Base-by-base conservation (phyloP, 2,888 invertebrate species). In the Allophyes oxyacanthae region DNA sequence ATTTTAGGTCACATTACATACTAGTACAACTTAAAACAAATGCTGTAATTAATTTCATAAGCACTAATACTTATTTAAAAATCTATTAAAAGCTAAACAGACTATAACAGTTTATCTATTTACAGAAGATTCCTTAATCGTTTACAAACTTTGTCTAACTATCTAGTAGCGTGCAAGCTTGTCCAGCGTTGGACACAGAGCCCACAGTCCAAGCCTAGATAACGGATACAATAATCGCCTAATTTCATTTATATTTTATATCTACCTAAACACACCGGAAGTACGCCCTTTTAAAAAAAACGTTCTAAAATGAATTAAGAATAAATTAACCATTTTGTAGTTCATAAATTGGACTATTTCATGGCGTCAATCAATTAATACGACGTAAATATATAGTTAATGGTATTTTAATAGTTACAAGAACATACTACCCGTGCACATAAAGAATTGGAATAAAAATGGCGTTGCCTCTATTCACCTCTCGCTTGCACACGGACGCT, bases 171-270 rank as follows among this genome's bases (percentile, higher is more conserved):
- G 57, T 49, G 48, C 51, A 70, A 74, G 70, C 66, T 60, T 30
- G 49, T 54, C 66, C 57, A 58, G 43, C 48, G n/a, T 10, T 44
- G 41, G 60, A 38, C 49, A 50, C 33, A 34, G 26, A 40, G 41
- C 41, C 51, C 53, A 42, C 53, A 26, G 15, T 48, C 46, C 41
- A 54, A 56, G 53, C 51, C 37, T 64, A 64, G 30, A 50, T 50
- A 40, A 44, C 50, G 56, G 65, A 74, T 64, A 54, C 43, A 59
- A 70, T 64, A 73, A 73, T 71, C 71, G 53, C 56, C 56, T 71
- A 61, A 65, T 36, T 52, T 57, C 59, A 57, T 53, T 53, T 38
- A 55, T 44, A 64, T 46, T 56, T 73, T 42, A 58, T 61, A 37
- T 68, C 10, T 30, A 54, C 15, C 33, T 59, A 53, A 40, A 55